Evolutionary conservation across 2,888 invertebrate species (phyloP).

Genomic region (Rotaria socialis): DNA sequence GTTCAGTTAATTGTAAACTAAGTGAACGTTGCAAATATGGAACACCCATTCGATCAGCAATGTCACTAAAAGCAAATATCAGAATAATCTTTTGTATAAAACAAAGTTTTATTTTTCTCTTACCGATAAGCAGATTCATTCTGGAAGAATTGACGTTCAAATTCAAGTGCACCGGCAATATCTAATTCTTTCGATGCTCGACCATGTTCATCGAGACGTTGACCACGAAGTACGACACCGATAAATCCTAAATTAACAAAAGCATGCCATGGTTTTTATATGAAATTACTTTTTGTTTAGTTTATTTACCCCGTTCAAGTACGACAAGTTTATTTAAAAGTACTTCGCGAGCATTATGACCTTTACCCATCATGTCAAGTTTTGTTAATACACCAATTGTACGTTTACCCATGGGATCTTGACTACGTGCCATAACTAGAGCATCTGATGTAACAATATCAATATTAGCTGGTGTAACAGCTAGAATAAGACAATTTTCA

Average conservation of each 20-base stretch:
- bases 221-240: conserved; percentile 96
- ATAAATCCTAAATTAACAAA: conserved; percentile 69
- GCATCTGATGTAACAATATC: conserved; percentile 99
- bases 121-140: conserved; percentile 84
- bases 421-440: conserved; percentile 92
- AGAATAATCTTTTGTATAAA: too few relatives aligned
- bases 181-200: conserved; percentile 1
- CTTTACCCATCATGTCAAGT: conserved; percentile 98
- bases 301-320: conserved; percentile 63
- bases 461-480: conserved; percentile 92
- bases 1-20: conserved; percentile 97
- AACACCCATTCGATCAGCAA: conserved; percentile 95
- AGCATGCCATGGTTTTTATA: background rate
- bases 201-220: conserved; percentile 66
- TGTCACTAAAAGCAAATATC: conserved; percentile 69
- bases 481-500: conserved; percentile 88
- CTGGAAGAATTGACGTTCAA: conserved; percentile 91
- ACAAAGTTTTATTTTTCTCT: too few relatives aligned
- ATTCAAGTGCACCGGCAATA: conserved; percentile 57
- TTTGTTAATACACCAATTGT: conserved; percentile 99
- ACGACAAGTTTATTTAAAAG: conserved; percentile 92
- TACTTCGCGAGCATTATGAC: conserved; percentile 95
- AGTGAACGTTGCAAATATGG: conserved; percentile 90
- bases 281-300: background rate
- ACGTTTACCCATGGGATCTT: conserved; percentile 80